Evolutionary conservation across 35 echinoderm and acorn worm species (phyloP).

Genomic region (Nesometra sesokonis): DNA sequence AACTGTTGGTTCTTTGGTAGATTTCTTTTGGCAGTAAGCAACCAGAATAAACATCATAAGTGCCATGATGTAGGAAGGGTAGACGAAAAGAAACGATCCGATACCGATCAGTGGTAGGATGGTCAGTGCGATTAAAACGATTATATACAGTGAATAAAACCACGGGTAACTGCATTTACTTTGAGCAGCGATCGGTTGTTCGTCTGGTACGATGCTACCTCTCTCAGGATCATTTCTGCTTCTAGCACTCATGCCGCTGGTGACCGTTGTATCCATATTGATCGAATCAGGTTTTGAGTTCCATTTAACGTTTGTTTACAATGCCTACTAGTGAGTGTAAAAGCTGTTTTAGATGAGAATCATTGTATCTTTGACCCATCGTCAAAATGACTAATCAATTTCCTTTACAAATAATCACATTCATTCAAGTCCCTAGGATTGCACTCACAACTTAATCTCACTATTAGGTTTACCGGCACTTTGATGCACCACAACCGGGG

Average conservation of each 20-base stretch:
- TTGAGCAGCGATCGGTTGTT: no score
- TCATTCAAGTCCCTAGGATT: neutral
- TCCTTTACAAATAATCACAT: neutral
- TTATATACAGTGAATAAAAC: neutral
- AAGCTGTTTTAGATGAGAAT: neutral
- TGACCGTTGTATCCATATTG: no score
- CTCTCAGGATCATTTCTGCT: no score
- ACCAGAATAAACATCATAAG: neutral
- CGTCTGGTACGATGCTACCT: no score
- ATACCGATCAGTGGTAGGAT: neutral
- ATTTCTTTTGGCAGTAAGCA: neutral
- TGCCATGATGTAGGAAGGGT: neutral
- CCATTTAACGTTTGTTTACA: no score
- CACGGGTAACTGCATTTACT: neutral
- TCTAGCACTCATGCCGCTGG: no score
- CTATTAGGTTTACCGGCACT: no score
- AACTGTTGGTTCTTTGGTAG: no score
- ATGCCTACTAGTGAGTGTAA: no score
- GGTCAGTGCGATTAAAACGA: neutral
- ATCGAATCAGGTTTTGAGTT: no score
- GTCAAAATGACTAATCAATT: neutral
- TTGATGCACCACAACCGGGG: no score
- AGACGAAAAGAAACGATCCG: neutral
- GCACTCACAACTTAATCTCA: no score
- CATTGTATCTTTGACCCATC: neutral